Conservation (phyloP, 2,888 invertebrate species). For the Caenorhabditis virilis region DNA sequence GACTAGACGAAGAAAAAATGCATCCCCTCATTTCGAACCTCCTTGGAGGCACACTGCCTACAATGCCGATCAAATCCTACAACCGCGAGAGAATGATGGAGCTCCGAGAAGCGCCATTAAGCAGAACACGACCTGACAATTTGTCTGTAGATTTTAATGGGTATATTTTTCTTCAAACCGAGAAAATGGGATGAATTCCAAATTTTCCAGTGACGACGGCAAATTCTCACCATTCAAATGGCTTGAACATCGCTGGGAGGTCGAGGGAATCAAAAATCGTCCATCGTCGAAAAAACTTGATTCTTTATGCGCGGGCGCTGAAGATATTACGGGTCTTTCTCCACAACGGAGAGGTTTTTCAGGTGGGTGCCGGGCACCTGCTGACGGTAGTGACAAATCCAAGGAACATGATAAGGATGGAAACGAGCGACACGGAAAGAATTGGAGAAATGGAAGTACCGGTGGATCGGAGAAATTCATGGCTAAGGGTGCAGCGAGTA, state of each 20-base stretch:
- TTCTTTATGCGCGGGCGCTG: constrained; percentile 44
- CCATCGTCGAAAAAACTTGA: constrained; percentile 43
- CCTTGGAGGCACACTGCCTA: constrained; percentile 34
- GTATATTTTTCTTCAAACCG: no score
- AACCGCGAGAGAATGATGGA: constrained; percentile 55
- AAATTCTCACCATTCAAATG: constrained; percentile 63
- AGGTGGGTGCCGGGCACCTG: constrained; percentile 59
- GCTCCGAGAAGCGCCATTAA: constrained; percentile 36
- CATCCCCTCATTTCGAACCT: constrained; percentile 45
- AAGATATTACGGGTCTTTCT: constrained; percentile 56
- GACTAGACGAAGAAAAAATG: constrained; percentile 42
- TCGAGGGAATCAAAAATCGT: constrained; percentile 60
- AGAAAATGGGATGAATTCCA: background rate
- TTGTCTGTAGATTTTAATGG: constrained; percentile 59
- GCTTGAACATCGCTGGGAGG: constrained; percentile 60
- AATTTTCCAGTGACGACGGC: constrained; percentile 56
- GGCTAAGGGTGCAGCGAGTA: constrained; percentile 15
- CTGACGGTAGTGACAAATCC: constrained; percentile 44
- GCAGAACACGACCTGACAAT: constrained; percentile 53
- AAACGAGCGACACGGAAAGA: constrained; percentile 39
- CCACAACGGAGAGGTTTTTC: constrained; percentile 64
- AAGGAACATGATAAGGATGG: constrained; percentile 39
- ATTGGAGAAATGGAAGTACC: constrained; percentile 42
- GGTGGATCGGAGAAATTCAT: constrained; percentile 39
- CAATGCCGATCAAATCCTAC: constrained; percentile 30